phyloP scores from a whole-genome alignment of 2,888 invertebrate genomes.

The Pristionchus mayeri region DNA sequence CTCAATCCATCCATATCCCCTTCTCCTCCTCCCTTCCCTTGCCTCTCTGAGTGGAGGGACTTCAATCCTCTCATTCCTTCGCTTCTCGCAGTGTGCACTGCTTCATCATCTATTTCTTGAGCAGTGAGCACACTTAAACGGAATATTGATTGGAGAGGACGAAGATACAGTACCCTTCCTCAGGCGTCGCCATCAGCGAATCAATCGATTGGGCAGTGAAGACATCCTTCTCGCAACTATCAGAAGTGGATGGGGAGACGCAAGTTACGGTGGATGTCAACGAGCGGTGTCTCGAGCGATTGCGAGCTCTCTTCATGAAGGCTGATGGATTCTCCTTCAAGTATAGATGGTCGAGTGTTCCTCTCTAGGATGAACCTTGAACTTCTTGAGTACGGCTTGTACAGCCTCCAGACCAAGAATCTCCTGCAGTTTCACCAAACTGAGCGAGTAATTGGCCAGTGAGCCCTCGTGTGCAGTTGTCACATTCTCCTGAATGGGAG shows the following conservation, averaged over 20 bases:
- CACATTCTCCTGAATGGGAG: background rate
- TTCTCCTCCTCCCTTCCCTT: background rate
- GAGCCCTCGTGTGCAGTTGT: conserved; percentile 28
- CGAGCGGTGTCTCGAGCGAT: conserved; percentile 31
- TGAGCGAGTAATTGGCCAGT: background rate
- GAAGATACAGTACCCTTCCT: conserved; percentile 5
- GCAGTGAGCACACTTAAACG: background rate
- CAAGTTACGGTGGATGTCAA: background rate
- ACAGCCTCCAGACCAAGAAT: conserved; percentile 26
- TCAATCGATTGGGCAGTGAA: background rate
- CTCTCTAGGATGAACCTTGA: background rate
- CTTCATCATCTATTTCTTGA: conserved; percentile 16
- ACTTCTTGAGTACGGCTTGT: conserved; percentile 12
- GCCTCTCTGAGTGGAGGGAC: background rate
- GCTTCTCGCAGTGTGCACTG: background rate
- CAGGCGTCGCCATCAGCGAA: background rate
- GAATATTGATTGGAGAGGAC: background rate
- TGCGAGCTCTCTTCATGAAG: conserved; percentile 11
- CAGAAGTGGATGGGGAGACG: background rate
- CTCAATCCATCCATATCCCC: background rate
- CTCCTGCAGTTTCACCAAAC: background rate
- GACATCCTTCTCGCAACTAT: background rate
- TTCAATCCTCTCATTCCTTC: conserved; percentile 11
- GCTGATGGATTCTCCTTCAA: conserved; percentile 17
- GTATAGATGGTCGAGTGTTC: background rate